Conservation (phyloP, 2,113 vertebrate genomes). For the Orientallactaga bullata region DNA sequence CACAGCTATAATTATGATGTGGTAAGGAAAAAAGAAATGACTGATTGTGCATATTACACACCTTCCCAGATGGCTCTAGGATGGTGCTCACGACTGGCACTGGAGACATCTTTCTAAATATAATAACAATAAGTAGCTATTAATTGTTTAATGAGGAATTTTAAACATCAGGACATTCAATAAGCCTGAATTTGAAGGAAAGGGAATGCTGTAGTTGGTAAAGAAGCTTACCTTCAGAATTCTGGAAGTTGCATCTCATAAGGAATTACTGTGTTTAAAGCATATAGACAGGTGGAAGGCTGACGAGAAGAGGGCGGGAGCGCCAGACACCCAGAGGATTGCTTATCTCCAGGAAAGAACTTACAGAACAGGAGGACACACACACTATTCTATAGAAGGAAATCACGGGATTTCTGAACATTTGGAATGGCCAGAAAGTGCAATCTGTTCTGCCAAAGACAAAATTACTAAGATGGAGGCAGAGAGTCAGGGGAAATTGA, state of each 20-base stretch:
- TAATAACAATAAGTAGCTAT: background rate
- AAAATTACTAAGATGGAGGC: constrained; percentile 37
- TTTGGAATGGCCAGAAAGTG: background rate
- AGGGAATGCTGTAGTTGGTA: background rate
- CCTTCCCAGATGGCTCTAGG: background rate
- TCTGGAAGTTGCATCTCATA: background rate
- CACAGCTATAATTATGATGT: background rate
- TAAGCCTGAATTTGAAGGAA: constrained; percentile 19
- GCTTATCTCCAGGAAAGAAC: background rate
- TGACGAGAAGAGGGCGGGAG: background rate
- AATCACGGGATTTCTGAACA: constrained; percentile 27
- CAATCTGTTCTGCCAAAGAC: constrained; percentile 25
- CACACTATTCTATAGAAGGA: constrained; percentile 22
- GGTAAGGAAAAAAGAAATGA: background rate
- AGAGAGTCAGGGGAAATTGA: background rate
- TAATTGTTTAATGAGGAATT: constrained; percentile 2
- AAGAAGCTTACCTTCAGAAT: constrained; percentile 31
- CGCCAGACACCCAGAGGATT: background rate
- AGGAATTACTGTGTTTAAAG: background rate
- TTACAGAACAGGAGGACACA: background rate
- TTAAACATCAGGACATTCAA: background rate
- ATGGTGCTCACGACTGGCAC: background rate
- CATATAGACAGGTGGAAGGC: background rate
- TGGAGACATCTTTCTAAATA: constrained; percentile 5
- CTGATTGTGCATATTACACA: background rate